Evolutionary conservation across 2,113 vertebrate genomes (phyloP), one percentile per base, ranked within the genome.

Genomic region (Benitochromis conjunctus): DNA sequence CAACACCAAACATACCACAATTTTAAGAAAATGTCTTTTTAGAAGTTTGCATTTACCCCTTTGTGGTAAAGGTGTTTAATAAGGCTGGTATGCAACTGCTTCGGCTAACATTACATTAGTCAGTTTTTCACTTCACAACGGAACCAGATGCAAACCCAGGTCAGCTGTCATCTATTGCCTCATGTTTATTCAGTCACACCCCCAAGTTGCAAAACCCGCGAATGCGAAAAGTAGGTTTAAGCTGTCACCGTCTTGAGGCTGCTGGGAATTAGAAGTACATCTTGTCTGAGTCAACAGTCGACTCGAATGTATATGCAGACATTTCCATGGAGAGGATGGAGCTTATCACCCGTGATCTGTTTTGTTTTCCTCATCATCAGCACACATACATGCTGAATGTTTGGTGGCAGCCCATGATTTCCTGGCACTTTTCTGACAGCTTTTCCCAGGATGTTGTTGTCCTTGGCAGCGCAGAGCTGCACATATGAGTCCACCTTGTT

Each of bases 351-450:
- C 82, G 29, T 31, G 78, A 87, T 81, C 62, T 36, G 64, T 81
- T 76, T 82, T 43, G 85, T 87, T 81, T 78, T 81, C 62, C 80
- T 89, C 90, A 4, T 86, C 91, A 74, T 51, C 54, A 7, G 60
- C 56, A 48, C 60, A 41, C 80, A 62, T 38, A 82, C 78, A 56
- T n/a, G 71, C 26, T 31, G 46, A n/a, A 54, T 71, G 78, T 86
- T 83, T 69, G 57, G 71, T 78, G 53, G 78, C 84, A 24, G 43
- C 69, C 38, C 12, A 29, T 18, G 58, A 88, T 79, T 86, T 86
- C 29, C 80, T 89, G 83, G 79, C 82, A 79, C 57, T 79, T 89
- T 60, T 69, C 46, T 84, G 91, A 84, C 91, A 87, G 51, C 36
- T 83, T 82, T 77, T 84, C 87, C 76, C 76, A 46, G 79, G 60